phyloP scores from a whole-genome alignment of 2,113 vertebrate species.

The Coptodon rendalli region DNA sequence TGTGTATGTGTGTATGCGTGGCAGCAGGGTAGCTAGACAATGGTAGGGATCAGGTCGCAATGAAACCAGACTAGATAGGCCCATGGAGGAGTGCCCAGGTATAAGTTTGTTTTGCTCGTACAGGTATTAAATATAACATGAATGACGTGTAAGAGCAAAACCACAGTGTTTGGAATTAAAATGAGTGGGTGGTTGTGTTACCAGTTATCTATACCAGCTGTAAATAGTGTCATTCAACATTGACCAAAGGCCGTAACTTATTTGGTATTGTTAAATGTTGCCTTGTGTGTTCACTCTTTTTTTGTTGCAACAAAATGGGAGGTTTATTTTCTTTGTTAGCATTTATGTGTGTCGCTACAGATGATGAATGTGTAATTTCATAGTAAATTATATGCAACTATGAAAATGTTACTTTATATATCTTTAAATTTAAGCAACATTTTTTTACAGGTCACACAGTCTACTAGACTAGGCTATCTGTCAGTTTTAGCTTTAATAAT shows the following conservation, averaged over 20 bases:
- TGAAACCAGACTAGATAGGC: constrained; percentile 40
- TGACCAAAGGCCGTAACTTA: neutral
- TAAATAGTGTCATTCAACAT: neutral
- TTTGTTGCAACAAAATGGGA: neutral
- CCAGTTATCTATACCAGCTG: neutral
- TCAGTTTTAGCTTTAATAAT: neutral
- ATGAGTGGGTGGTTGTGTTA: neutral
- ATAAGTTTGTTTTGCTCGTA: neutral
- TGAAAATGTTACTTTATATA: neutral
- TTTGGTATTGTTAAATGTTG: neutral
- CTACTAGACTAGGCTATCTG: neutral
- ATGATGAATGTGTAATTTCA: neutral
- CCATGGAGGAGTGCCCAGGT: neutral
- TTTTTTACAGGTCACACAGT: neutral
- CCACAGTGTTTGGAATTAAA: neutral
- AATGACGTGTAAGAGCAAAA: neutral
- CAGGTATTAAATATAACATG: neutral
- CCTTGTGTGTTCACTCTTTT: neutral
- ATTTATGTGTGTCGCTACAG: neutral
- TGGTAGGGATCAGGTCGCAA: constrained; percentile 39
- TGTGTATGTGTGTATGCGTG: neutral
- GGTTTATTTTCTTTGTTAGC: neutral
- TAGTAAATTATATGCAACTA: neutral
- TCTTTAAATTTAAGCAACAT: neutral
- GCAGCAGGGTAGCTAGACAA: constrained; percentile 20